These are phyloP conservation scores for Salvator merianae DNA, from an alignment of 2,113 vertebrate species.

Conservation along the genomic window DNA sequence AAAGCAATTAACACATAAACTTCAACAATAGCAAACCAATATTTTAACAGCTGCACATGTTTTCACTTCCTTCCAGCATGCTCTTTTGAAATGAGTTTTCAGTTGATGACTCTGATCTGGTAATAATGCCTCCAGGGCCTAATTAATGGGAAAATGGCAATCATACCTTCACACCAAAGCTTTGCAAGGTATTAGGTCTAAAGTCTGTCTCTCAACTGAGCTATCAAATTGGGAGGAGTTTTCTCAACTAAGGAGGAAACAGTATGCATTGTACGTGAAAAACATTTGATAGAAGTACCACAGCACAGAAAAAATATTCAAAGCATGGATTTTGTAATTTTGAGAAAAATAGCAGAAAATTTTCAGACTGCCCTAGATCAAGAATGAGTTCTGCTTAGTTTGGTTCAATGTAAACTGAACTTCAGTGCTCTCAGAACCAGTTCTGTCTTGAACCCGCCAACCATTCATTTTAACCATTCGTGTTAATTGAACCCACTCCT, in stretches of 20 bases:
- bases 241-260: background rate
- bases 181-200: background rate
- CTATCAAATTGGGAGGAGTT: background rate
- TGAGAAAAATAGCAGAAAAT: no score
- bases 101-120: slow-evolving; percentile 9
- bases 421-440: no score
- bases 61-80: background rate
- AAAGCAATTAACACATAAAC: background rate
- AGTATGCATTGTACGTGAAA: no score
- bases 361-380: no score
- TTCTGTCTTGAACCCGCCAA: no score
- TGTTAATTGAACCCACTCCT: no score
- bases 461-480: no score
- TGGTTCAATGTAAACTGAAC: no score
- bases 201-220: slow-evolving; percentile 1
- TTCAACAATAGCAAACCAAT: background rate
- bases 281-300: no score
- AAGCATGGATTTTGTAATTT: no score
- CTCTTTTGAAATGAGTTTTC: slow-evolving; percentile 12
- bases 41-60: background rate
- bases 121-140: slow-evolving; percentile 27
- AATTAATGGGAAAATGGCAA: slow-evolving; percentile 24
- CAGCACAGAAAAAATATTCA: no score
- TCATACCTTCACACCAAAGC: background rate
- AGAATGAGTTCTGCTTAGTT: no score